Percentiles rank a stretch among this genome's conserved stretches.
Conservation (phyloP, 2,888 invertebrate genomes). For the Mystacides longicornis region DNA sequence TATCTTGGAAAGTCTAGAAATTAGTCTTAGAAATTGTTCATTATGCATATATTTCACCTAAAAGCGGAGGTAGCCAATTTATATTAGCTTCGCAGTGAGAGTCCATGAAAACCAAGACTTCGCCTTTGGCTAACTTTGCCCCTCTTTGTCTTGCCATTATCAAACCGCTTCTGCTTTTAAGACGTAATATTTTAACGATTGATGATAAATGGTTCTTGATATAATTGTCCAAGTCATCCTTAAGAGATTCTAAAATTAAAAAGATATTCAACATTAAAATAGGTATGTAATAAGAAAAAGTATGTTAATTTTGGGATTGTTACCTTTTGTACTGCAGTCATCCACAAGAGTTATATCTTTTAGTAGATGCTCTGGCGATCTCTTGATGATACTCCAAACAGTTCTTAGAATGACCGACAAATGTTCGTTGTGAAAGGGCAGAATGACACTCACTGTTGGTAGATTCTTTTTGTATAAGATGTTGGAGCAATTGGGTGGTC, state of each 20-base stretch:
- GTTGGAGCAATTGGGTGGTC: constrained; percentile 58
- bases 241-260: constrained; percentile 50
- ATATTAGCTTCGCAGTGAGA: constrained; percentile 86
- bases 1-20: background rate
- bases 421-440: constrained; percentile 92
- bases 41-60: constrained; percentile 58
- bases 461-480: constrained; percentile 62
- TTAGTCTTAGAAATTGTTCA: too few relatives aligned
- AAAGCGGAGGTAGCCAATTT: constrained; percentile 85
- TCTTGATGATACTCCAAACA: constrained; percentile 70
- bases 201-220: constrained; percentile 52
- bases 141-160: constrained; percentile 83
- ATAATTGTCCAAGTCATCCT: constrained; percentile 67
- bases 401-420: constrained; percentile 78
- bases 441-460: constrained; percentile 79
- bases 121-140: constrained; percentile 65
- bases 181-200: constrained; percentile 52
- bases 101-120: constrained; percentile 81
- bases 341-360: constrained; percentile 87
- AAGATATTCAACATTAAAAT: background rate
- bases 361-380: constrained; percentile 71
- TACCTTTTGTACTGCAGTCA: constrained; percentile 71
- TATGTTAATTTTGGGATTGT: background rate
- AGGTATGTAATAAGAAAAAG: background rate
- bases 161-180: constrained; percentile 68